Evolutionary conservation across 2,113 vertebrate species (phyloP).

Genomic region (Heterotis niloticus): DNA sequence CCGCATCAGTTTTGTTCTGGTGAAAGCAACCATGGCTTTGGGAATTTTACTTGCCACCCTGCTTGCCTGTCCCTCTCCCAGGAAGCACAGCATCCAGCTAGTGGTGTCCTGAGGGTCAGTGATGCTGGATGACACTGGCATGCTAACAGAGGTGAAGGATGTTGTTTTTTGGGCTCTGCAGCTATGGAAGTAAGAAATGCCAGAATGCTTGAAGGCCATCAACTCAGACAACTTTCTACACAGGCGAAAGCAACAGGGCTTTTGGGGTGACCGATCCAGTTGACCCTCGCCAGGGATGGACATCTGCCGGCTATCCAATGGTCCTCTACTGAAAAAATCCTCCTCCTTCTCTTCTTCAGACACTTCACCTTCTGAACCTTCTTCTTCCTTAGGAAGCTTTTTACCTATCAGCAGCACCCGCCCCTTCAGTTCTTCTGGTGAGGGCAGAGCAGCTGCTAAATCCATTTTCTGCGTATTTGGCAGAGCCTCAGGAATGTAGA

Average conservation of each 20-base stretch:
- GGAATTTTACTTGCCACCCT: slow-evolving; percentile 84
- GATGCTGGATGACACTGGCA: slow-evolving; percentile 68
- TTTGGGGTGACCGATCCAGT: slow-evolving; percentile 63
- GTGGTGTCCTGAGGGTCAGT: slow-evolving; percentile 45
- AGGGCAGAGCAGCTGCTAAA: slow-evolving; percentile 70
- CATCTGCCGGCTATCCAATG: slow-evolving; percentile 61
- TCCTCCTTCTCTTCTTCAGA: slow-evolving; percentile 94
- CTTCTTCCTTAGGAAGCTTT: slow-evolving; percentile 70
- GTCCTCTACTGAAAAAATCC: slow-evolving; percentile 76
- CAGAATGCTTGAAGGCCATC: slow-evolving; percentile 76
- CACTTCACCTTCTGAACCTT: slow-evolving; percentile 82
- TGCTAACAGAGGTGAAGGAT: slow-evolving; percentile 70
- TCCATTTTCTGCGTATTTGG: slow-evolving; percentile 58
- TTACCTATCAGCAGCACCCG: slow-evolving; percentile 86
- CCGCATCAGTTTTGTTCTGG: slow-evolving; percentile 85
- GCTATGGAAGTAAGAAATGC: slow-evolving; percentile 70
- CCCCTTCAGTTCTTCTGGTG: slow-evolving; percentile 85
- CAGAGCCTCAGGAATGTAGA: slow-evolving; percentile 74
- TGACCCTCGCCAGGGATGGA: slow-evolving; percentile 69
- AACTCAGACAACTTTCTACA: slow-evolving; percentile 86
- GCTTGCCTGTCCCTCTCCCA: slow-evolving; percentile 86
- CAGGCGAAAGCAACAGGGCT: slow-evolving; percentile 74
- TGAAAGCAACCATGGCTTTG: slow-evolving; percentile 90
- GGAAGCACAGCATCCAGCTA: slow-evolving; percentile 85
- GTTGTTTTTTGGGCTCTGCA: slow-evolving; percentile 61